Conservation (phyloP, 2,113 vertebrate species). For the Pycnonotus jocosus region DNA sequence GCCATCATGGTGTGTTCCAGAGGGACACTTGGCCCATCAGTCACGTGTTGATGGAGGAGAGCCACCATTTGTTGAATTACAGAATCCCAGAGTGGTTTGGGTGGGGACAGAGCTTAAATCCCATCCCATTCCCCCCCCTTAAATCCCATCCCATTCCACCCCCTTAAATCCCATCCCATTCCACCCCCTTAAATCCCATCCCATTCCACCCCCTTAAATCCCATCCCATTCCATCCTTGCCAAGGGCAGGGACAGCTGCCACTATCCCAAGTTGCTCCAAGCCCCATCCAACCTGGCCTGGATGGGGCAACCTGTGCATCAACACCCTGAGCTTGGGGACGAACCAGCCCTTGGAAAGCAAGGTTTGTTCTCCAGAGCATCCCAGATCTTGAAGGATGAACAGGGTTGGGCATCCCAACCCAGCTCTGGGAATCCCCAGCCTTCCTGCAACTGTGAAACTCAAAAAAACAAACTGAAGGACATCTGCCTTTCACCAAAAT, state of each 20-base stretch:
- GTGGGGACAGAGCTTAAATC: not conserved
- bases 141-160: not conserved
- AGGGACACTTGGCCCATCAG: not conserved
- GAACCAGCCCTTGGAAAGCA: not conserved
- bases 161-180: not conserved
- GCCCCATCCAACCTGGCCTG: accelerated
- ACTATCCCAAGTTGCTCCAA: not conserved
- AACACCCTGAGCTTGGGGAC: not conserved
- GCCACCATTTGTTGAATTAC: not conserved
- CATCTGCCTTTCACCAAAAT: not conserved
- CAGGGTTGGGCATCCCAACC: not conserved
- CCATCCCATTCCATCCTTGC: not conserved
- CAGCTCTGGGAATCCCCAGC: not conserved
- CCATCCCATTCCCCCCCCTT: not conserved
- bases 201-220: not conserved
- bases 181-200: not conserved
- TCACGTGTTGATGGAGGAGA: accelerated
- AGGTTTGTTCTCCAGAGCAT: not conserved
- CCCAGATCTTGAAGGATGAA: not conserved
- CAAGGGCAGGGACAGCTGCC: not conserved
- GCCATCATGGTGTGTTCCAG: not conserved
- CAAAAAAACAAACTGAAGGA: accelerated
- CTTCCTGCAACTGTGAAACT: accelerated
- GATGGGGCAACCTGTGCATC: not conserved
- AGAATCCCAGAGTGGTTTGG: not conserved